These are phyloP conservation scores for Lethocerus indicus DNA, from an alignment of 1,140 invertebrate species.

Conservation along the genomic window DNA sequence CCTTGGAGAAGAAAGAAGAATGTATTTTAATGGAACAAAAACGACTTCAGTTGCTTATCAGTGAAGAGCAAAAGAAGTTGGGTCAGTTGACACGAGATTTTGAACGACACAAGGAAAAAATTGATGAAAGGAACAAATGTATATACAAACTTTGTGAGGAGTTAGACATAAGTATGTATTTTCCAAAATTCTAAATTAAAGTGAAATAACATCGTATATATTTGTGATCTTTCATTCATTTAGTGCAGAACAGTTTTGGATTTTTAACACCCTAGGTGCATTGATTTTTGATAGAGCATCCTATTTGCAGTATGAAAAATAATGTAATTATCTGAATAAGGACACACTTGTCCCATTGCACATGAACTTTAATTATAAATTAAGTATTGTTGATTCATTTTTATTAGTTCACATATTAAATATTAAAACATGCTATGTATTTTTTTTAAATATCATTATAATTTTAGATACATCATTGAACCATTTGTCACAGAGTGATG, in stretches of 20 bases:
- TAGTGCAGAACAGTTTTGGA: too few species aligned
- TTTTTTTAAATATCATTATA: background rate
- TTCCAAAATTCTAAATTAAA: background rate
- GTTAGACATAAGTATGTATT: constrained; percentile 11
- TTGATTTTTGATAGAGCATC: too few species aligned
- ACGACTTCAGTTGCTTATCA: constrained; percentile 16
- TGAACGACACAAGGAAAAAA: constrained; percentile 21
- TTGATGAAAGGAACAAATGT: constrained; percentile 19
- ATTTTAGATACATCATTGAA: constrained; percentile 4
- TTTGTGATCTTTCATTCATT: too few species aligned
- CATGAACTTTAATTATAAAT: background rate
- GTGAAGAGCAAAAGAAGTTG: constrained; percentile 21
- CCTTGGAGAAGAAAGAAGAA: constrained; percentile 21
- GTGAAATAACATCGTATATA: too few species aligned
- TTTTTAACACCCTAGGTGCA: too few species aligned
- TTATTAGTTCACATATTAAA: background rate
- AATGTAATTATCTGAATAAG: too few species aligned
- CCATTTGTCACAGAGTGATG: constrained; percentile 4
- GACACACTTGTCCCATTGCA: background rate
- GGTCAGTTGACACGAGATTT: constrained; percentile 24
- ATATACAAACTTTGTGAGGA: constrained; percentile 18
- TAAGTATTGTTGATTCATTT: background rate
- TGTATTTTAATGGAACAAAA: constrained; percentile 22
- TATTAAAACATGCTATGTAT: background rate
- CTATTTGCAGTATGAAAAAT: too few species aligned